Base-by-base conservation (phyloP, 2,888 invertebrate species). In the Congeria kusceri region DNA sequence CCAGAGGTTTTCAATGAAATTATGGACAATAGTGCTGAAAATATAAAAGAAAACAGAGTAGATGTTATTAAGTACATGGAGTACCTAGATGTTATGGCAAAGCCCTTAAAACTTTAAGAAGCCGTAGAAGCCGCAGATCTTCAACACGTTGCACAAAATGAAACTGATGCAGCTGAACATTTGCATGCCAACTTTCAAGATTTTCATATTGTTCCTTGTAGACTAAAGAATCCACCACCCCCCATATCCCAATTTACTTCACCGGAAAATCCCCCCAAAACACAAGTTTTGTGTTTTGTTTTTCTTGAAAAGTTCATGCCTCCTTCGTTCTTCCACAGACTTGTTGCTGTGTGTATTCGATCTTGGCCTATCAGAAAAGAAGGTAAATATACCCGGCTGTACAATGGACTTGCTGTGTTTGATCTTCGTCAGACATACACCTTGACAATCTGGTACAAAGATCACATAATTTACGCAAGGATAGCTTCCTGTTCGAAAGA, bases 281-380 rank as follows among this genome's bases (percentile, higher is more conserved):
- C 81, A 9, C 62, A 77, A 15, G 65, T 74, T 20, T 56, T 81
- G n/a, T 66, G 77, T 29, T 59, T 74, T 46, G 62, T 62, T 32
- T 81, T 81, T 56, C 39, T 57, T 20, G 67, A 76, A 57, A 57
- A 62, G 0, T 81, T 81, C 25, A 59, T 81, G 44, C 81, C 81
- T 11, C 81, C 81, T 15, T 70, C 77, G 29, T 57, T 81, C 15
- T 81, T 81, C 29, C 81, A 81, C 39, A 59, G 77, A n/a, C 68
- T 81, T n/a, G 11, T 81, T n/a, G 81, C 81, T 15, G 58, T 74
- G 25, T 81, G 81, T 47, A 81, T 81, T 3, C 73, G 63, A 11
- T 25, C 59, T 20, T 81, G 67, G 69, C 56, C 27, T 28, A 53
- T 75, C 18, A 49, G n/a, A 3, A 49, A 18, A 49, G 49, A 4